Conservation (phyloP, 2,888 invertebrate species). For the Diarsia brunnea region DNA sequence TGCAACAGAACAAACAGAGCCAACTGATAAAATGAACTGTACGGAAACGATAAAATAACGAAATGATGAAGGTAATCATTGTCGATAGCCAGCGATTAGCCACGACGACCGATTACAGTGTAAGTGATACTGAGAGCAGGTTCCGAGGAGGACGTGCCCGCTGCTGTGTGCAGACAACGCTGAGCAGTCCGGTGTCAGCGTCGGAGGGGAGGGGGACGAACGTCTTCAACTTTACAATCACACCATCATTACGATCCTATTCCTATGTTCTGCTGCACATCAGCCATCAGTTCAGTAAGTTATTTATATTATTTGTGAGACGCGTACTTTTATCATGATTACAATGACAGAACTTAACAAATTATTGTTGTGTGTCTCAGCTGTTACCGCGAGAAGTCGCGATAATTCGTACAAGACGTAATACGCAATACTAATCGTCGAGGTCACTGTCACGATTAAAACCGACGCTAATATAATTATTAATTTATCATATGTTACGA, state of each 20-base stretch:
- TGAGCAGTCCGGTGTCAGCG: neutral
- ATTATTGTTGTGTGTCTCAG: constrained; percentile 7
- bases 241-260: neutral
- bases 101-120: constrained; percentile 4
- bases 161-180: neutral
- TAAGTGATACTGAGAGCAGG: constrained; percentile 17
- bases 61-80: constrained; percentile 34
- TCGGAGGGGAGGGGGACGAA: neutral
- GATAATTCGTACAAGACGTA: constrained; percentile 30
- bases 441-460: constrained; percentile 39
- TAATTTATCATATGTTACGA: neutral
- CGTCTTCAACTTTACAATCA: neutral
- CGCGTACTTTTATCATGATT: constrained; percentile 7
- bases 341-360: neutral
- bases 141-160: constrained; percentile 31
- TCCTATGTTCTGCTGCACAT: neutral
- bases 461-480: constrained; percentile 1
- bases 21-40: constrained; percentile 34
- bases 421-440: constrained; percentile 18
- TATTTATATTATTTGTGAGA: constrained; percentile 17
- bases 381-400: constrained; percentile 23
- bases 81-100: constrained; percentile 36
- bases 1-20: constrained; percentile 1
- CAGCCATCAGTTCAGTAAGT: constrained; percentile 27
- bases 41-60: constrained; percentile 42